These are phyloP conservation scores for Cheilosia scutellata DNA, from an alignment of 2,888 invertebrate genomes.

Conservation along the genomic window DNA sequence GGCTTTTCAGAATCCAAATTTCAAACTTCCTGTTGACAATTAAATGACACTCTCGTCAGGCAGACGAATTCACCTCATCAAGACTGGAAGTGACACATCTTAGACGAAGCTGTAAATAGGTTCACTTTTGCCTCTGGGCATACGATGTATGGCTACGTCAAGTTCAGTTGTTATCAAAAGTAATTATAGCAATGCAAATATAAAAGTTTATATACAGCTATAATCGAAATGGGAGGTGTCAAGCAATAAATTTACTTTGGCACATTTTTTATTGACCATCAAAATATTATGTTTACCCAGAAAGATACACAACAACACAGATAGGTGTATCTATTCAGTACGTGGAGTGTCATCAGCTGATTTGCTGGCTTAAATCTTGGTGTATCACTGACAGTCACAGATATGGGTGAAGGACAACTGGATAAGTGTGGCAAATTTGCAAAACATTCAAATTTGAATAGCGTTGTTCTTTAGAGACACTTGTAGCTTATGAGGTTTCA, in stretches of 20 bases:
- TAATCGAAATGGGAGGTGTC: slow-evolving; percentile 6
- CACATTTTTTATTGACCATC: neutral
- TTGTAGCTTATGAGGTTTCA: neutral
- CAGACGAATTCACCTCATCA: neutral
- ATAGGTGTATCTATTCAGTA: neutral
- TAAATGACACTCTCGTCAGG: neutral
- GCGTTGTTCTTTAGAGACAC: neutral
- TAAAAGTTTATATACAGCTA: too few relatives aligned
- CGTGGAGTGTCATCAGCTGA: too few relatives aligned
- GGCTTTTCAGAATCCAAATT: neutral
- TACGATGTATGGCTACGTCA: neutral
- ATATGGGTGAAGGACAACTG: neutral
- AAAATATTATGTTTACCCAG: neutral
- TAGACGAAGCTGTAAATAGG: neutral
- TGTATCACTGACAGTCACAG: neutral
- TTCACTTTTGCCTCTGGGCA: neutral
- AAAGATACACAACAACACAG: neutral
- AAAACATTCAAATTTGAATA: neutral
- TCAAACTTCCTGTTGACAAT: slow-evolving; percentile 14
- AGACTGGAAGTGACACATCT: slow-evolving; percentile 1
- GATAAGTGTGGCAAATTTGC: neutral
- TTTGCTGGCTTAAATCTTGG: too few relatives aligned
- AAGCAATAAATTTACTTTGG: neutral
- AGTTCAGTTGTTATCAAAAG: neutral
- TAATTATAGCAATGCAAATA: neutral